Evolutionary conservation across 2,888 invertebrate species (phyloP).

Genomic region (Ecdyonurus torrentis): DNA sequence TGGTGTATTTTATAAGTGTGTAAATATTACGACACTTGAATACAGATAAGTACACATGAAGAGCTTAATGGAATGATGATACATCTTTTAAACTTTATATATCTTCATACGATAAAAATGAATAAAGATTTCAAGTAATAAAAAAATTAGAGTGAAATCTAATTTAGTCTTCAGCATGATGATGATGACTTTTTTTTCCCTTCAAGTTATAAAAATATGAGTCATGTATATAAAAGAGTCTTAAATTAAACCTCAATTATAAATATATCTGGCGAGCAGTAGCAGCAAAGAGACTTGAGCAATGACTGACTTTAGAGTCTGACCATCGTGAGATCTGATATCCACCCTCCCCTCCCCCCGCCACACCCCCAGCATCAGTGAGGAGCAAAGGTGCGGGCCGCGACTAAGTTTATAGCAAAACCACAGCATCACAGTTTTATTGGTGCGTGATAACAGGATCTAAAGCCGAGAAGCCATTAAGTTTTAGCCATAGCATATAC

Average conservation of each 20-base stretch:
- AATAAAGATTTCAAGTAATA: background rate
- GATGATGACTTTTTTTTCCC: too few relatives aligned
- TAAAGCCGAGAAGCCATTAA: constrained; percentile 1
- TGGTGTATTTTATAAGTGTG: too few relatives aligned
- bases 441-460: constrained; percentile 1
- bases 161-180: background rate
- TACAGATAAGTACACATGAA: background rate
- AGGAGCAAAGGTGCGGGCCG: too few relatives aligned
- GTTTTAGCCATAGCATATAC: background rate
- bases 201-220: too few relatives aligned
- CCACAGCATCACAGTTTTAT: background rate
- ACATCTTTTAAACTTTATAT: background rate
- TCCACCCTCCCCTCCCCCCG: too few relatives aligned
- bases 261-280: too few relatives aligned
- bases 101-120: background rate
- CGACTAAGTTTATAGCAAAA: constrained; percentile 1
- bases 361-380: too few relatives aligned
- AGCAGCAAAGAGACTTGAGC: too few relatives aligned
- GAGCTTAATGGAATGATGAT: background rate
- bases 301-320: too few relatives aligned
- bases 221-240: too few relatives aligned
- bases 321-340: background rate
- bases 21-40: background rate
- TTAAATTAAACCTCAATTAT: background rate
- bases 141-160: background rate